Percentiles rank a stretch among this genome's conserved stretches.
These are phyloP conservation scores for Tenodera sinensis DNA, from an alignment of 2,888 invertebrate genomes.

Conservation along the genomic window DNA sequence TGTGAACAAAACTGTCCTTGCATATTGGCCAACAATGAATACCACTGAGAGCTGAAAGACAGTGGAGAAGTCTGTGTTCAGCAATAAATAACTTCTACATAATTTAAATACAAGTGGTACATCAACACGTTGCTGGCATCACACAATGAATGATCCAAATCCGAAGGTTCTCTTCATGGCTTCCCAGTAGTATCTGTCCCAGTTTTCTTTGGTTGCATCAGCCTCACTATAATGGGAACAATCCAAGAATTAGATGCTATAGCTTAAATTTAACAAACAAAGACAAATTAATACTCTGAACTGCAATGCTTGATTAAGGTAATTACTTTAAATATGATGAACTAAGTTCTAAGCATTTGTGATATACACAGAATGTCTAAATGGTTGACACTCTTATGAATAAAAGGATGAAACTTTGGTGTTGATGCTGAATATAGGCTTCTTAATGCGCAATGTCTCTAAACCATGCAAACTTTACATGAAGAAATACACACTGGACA, in stretches of 20 bases:
- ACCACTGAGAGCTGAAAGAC: neutral
- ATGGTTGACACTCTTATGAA: no score
- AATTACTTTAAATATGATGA: no score
- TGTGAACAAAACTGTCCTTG: neutral
- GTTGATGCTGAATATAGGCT: no score
- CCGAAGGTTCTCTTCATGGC: conserved; percentile 91
- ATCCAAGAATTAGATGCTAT: neutral
- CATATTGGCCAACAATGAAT: neutral
- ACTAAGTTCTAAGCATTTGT: no score
- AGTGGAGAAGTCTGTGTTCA: neutral
- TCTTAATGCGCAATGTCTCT: no score
- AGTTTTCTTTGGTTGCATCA: conserved; percentile 78
- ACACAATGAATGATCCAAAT: conserved; percentile 67
- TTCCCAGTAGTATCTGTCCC: conserved; percentile 93
- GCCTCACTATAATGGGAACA: conserved; percentile 53
- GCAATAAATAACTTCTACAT: neutral
- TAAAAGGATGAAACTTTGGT: no score
- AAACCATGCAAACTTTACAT: no score
- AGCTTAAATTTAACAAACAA: neutral
- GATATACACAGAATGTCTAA: no score
- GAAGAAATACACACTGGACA: no score
- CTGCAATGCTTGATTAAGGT: no score
- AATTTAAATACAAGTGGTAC: neutral
- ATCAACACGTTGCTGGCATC: neutral
- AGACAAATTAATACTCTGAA: no score